Evolutionary conservation across 2,888 invertebrate genomes (phyloP), one percentile per base, ranked within the genome.

Genomic region (Euzetes globulus): DNA sequence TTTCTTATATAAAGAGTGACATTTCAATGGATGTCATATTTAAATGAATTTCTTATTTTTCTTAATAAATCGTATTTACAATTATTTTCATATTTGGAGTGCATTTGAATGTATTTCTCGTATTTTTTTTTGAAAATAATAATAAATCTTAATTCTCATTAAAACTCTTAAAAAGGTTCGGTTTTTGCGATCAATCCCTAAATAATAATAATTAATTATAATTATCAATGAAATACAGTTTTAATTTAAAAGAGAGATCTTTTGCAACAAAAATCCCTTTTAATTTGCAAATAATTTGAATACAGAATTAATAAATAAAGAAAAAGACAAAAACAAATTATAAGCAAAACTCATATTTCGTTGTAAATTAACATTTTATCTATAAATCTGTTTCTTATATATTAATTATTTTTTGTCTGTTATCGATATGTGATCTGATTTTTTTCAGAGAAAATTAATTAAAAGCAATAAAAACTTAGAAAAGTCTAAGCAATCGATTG

Each of bases 331-430:
- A n/a, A 19, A 19, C 50, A 50, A 50, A 50, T 41, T 41, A 41
- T 41, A 41, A 41, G 41, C 41, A 50, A 9, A 63, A 63, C 63
- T 63, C 9, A 19, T 63, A 63, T 50, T 63, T 63, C 68, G 68
- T 68, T 68, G 68, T 68, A 68, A 63, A 63, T 68, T 25, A 68
- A 68, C 68, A n/a, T 68, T 37, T 65, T 55, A 55, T 55, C 22
- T 55, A 4, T 55, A 55, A 55, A 22, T 50, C 27, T 65, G 50
- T 55, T 55, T 55, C 22, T 55, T 55, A 68, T 68, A 68, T 68
- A 68, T 68, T 68, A 41, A 22, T 68, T 68, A 41, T 68, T 6
- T 68, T 68, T 63, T 65, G 1, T 41, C 41, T 19, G 17, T 41
- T 37, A 37, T 37, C 68, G 68, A 68, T 68, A 68, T 68, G 68